Conservation (phyloP, 2,113 vertebrate species). For the Forbesichthys papilliferus region DNA sequence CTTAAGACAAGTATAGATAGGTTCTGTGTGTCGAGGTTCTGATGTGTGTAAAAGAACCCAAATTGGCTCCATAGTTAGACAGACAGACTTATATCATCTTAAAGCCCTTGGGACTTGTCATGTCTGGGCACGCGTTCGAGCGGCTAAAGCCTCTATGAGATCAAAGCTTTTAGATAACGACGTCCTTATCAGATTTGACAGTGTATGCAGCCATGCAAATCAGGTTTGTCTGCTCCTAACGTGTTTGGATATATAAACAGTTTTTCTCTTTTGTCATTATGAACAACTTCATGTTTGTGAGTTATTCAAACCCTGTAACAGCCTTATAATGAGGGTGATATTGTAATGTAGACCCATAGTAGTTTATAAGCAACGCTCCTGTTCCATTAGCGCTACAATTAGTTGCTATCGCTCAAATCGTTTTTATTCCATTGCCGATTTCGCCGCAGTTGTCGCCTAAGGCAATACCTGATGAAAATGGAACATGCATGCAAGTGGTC, state of each 20-base stretch:
- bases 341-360: too few relatives aligned
- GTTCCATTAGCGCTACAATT: background rate
- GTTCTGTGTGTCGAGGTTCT: slow-evolving; percentile 8
- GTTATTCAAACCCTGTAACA: too few relatives aligned
- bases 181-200: background rate
- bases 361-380: background rate
- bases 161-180: slow-evolving; percentile 48
- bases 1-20: slow-evolving; percentile 52
- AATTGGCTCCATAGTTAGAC: slow-evolving; percentile 20
- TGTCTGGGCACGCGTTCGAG: slow-evolving; percentile 54
- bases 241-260: background rate
- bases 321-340: too few relatives aligned
- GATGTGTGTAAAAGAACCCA: slow-evolving; percentile 16
- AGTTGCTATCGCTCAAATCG: background rate
- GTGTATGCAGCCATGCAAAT: background rate
- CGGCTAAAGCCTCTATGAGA: slow-evolving; percentile 47
- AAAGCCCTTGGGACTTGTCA: slow-evolving; percentile 46
- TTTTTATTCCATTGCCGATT: slow-evolving; percentile 4
- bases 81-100: slow-evolving; percentile 53
- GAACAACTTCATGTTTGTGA: too few relatives aligned
- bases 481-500: slow-evolving; percentile 44
- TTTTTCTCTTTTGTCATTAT: background rate
- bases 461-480: slow-evolving; percentile 47
- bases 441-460: slow-evolving; percentile 12
- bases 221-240: background rate